These are phyloP conservation scores for Eupsilia transversa DNA, from an alignment of 2,888 invertebrate species.

Conservation along the genomic window DNA sequence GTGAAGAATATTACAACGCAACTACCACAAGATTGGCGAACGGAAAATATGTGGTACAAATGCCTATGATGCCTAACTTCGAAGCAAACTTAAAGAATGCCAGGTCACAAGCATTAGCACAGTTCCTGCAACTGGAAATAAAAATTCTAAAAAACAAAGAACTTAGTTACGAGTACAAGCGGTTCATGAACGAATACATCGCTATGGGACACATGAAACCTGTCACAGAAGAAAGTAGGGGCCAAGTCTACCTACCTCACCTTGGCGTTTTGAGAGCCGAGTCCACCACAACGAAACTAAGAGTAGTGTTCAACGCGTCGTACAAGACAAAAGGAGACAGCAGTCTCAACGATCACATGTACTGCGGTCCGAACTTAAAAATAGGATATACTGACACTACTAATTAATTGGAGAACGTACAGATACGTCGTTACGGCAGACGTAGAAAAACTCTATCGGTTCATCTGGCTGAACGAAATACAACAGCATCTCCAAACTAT, in stretches of 20 bases:
- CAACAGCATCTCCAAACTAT: slow-evolving; percentile 33
- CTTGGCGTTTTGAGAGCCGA: slow-evolving; percentile 14
- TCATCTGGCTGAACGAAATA: slow-evolving; percentile 15
- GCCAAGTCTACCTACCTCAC: slow-evolving; percentile 22
- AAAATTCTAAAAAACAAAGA: neutral
- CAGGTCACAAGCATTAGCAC: slow-evolving; percentile 15
- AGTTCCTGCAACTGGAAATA: neutral
- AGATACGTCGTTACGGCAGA: slow-evolving; percentile 15
- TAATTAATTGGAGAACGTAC: slow-evolving; percentile 19
- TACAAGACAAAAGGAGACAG: slow-evolving; percentile 2
- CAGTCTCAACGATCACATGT: slow-evolving; percentile 16
- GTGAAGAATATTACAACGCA: neutral
- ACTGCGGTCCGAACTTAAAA: slow-evolving; percentile 14
- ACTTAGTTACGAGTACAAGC: neutral
- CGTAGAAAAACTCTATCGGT: slow-evolving; percentile 13
- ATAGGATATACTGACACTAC: slow-evolving; percentile 13
- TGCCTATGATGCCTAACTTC: slow-evolving; percentile 12
- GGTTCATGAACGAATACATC: slow-evolving; percentile 23
- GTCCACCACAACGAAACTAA: slow-evolving; percentile 1
- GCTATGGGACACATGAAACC: slow-evolving; percentile 28
- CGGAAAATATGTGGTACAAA: slow-evolving; percentile 6
- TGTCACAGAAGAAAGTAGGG: neutral
- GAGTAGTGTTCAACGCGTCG: neutral
- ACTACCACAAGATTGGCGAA: too few relatives aligned
- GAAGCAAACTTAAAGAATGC: slow-evolving; percentile 7